These are phyloP conservation scores for Phyllostomus discolor DNA, from an alignment of 2,113 vertebrate species.

Conservation along the genomic window DNA sequence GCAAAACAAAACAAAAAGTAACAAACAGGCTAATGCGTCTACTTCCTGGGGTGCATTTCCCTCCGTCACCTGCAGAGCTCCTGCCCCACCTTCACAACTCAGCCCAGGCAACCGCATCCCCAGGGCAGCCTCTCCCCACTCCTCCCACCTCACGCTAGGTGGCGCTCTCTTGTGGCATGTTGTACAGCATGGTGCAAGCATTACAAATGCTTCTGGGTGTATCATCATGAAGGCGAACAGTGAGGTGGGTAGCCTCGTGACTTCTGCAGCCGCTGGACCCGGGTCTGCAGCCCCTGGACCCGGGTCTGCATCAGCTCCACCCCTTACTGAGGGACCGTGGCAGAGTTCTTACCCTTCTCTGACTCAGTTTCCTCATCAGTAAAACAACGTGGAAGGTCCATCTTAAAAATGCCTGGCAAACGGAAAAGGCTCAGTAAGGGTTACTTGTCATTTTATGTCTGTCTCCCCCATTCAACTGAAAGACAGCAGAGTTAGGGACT, in stretches of 20 bases:
- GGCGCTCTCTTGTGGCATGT: fast-evolving
- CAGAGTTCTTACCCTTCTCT: neutral
- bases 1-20: no score
- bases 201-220: neutral
- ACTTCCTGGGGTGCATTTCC: neutral
- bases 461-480: neutral
- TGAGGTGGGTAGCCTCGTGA: neutral
- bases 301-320: neutral
- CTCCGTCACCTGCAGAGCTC: no score
- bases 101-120: no score
- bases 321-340: neutral
- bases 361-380: neutral
- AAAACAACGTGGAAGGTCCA: neutral
- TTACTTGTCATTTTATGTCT: neutral
- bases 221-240: neutral
- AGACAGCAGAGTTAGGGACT: neutral
- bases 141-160: fast-evolving
- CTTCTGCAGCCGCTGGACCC: neutral
- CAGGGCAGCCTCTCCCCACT: fast-evolving
- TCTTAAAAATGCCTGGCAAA: neutral
- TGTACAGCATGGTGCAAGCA: fast-evolving
- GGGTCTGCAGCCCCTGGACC: neutral
- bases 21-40: no score
- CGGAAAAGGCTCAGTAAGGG: neutral
- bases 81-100: neutral